Evolutionary conservation across 2,113 vertebrate genomes (phyloP).

Genomic region (Bothrops jararaca): DNA sequence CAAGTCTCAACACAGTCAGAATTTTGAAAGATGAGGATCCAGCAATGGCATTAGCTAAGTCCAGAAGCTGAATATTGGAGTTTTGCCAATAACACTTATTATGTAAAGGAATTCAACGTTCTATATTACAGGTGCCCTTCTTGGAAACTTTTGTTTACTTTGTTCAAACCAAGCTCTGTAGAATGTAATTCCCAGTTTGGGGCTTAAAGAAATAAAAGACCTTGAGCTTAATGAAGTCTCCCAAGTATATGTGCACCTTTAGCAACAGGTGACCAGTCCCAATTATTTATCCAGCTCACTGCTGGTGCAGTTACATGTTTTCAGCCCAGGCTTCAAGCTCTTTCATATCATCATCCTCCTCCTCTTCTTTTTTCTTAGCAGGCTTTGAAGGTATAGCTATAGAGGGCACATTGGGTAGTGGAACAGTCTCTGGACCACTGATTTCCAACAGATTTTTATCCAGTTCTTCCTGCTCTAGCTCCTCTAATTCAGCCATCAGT

Average conservation of each 20-base stretch:
- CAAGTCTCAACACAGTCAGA: constrained; percentile 57
- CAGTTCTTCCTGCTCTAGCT: constrained; percentile 95
- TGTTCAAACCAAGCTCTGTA: constrained; percentile 67
- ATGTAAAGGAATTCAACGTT: constrained; percentile 69
- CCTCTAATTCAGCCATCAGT: constrained; percentile 92
- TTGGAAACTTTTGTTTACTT: constrained; percentile 42
- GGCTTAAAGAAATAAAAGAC: constrained; percentile 69
- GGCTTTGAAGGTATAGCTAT: constrained; percentile 90
- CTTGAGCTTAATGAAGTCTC: constrained; percentile 63
- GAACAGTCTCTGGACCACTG: constrained; percentile 84
- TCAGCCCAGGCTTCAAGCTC: constrained; percentile 93
- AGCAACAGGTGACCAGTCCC: constrained; percentile 72
- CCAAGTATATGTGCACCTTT: constrained; percentile 64
- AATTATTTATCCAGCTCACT: constrained; percentile 58
- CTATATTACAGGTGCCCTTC: constrained; percentile 61
- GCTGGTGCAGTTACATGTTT: constrained; percentile 74
- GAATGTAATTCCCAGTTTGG: constrained; percentile 67
- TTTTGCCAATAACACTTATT: constrained; percentile 71
- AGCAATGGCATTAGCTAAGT: constrained; percentile 71
- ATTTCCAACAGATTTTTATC: constrained; percentile 96
- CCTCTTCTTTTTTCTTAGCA: constrained; percentile 91
- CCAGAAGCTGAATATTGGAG: constrained; percentile 68
- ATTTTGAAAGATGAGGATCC: constrained; percentile 65
- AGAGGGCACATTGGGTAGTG: constrained; percentile 93
- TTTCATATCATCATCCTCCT: constrained; percentile 95